Base-by-base conservation (phyloP, 2,888 invertebrate genomes). In the Melieria omissa region DNA sequence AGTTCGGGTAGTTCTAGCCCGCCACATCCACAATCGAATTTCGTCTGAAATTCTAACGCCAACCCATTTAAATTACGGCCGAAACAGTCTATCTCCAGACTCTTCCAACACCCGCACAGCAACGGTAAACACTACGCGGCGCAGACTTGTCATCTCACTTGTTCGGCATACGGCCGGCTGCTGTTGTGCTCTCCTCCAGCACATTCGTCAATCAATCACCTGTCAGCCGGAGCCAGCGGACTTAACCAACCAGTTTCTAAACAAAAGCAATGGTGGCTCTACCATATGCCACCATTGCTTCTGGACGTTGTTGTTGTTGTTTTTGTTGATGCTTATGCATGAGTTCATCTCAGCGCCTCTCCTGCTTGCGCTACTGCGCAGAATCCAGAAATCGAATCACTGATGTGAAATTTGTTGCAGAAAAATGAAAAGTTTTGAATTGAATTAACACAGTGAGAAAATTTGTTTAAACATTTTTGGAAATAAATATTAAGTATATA, bases 151-250 rank as follows among this genome's bases (percentile, higher is more conserved):
- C 41, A 65, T 66, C 55, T 66, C 66, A 41, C 41, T 57, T 66
- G n/a, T 41, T 46, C 57, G 16, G n/a, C 29, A 54, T 52, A n/a
- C 63, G 44, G 41, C 67, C 9, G 65, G 61, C 45, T 47, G 16
- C 60, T 45, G 58, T 8, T 57, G 55, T 71, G 63, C 16, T 65
- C 63, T 66, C 65, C 46, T 54, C 45, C 65, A 72, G 73, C 73
- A 77, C 80, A 80, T 79, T 78, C 82, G 82, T 84, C 83, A 84
- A 84, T 84, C 83, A 84, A 84, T 84, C 84, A 84, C 80, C 81
- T 84, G 84, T 83, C 83, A 82, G 79, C 74, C 73, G 78, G 78
- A 80, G 74, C 75, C 67, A 70, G 72, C 74, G 72, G 57, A 70
- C 58, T 14, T 45, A 64, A 47, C 55, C 54, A 62, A 54, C 62